phyloP scores from a whole-genome alignment of 1,140 invertebrate species.

The Bombus superbus region DNA sequence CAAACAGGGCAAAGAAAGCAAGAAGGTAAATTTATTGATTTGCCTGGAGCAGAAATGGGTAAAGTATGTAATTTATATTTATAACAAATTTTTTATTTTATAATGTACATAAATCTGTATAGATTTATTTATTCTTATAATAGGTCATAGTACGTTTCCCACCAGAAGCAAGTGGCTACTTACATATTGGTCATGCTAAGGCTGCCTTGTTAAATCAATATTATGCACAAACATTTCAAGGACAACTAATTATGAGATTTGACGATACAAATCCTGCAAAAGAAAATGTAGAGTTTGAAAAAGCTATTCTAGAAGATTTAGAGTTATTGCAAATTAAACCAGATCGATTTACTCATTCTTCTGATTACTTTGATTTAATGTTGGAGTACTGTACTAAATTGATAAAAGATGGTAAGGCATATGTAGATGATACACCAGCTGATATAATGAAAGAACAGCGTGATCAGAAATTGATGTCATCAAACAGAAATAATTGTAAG shows the following conservation, averaged over 20 bases:
- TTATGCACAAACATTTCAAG: slow-evolving; percentile 96
- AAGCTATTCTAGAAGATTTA: slow-evolving; percentile 98
- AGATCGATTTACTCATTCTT: slow-evolving; percentile 97
- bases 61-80: slow-evolving; percentile 87
- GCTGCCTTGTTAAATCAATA: slow-evolving; percentile 99
- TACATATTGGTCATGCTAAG: slow-evolving; percentile 99
- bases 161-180: slow-evolving; percentile 96
- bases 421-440: slow-evolving; percentile 97
- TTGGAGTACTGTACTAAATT: slow-evolving; percentile 94
- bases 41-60: slow-evolving; percentile 97
- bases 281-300: slow-evolving; percentile 99
- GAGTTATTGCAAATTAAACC: slow-evolving; percentile 95
- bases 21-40: slow-evolving; percentile 98
- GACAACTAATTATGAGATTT: slow-evolving; percentile 98
- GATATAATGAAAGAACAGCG: slow-evolving; percentile 97
- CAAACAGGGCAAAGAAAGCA: slow-evolving; percentile 82
- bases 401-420: slow-evolving; percentile 94
- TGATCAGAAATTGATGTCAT: slow-evolving; percentile 94
- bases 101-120: slow-evolving; percentile 21
- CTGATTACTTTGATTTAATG: slow-evolving; percentile 98
- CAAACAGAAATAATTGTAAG: slow-evolving; percentile 92
- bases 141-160: slow-evolving; percentile 95
- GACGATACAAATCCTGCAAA: slow-evolving; percentile 99
- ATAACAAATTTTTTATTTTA: slow-evolving; percentile 25
- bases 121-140: slow-evolving; percentile 1